Base-by-base conservation (phyloP, 2,888 invertebrate genomes). In the Cataglyphis rosenhaueri region DNA sequence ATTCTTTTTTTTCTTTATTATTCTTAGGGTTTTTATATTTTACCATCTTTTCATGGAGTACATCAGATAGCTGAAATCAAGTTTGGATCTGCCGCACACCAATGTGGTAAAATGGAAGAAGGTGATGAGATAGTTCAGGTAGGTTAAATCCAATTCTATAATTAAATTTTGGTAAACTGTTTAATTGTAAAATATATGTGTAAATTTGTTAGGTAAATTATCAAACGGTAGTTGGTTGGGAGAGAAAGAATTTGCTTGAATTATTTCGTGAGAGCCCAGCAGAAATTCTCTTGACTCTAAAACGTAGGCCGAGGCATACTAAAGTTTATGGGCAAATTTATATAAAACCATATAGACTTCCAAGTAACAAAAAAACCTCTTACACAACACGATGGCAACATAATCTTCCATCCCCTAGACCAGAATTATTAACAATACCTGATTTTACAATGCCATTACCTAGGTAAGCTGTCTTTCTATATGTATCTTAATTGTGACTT, bases 81-180 rank as follows among this genome's bases (percentile, higher is more conserved):
- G 94, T 97, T 97, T 94, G 97, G 98, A 92, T 98, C 98, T 71
- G 98, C 98, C 2, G 98, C 99, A 59, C 98, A 99, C 95, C 97
- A 97, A 52, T 98, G 98, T 90, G 98, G 98, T 2, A 98, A 98
- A 95, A 97, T 99, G 92, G 98, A 98, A 95, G 97, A 97, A 91
- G 99, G 99, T 0, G 99, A 99, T 95, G 99, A 99, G 95, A 98
- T 99, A 90, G 97, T 99, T 61, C 98, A 98, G 96, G 98, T 98
- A 98, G 96, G 98, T 98, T 89, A 96, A 96, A 10, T 64, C 48
- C 9, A 21, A 4, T 35, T 61, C 35, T 12, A 98, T 98, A 88
- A 96, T 96, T 65, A 18, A 61, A 57, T 57, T 21, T 62, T 68
- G 44, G 38, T 71, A 61, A 74, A 21, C 21, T 32, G n/a, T 70